Conservation (phyloP, 2,888 invertebrate genomes). For the Sylvicola fuscatus region DNA sequence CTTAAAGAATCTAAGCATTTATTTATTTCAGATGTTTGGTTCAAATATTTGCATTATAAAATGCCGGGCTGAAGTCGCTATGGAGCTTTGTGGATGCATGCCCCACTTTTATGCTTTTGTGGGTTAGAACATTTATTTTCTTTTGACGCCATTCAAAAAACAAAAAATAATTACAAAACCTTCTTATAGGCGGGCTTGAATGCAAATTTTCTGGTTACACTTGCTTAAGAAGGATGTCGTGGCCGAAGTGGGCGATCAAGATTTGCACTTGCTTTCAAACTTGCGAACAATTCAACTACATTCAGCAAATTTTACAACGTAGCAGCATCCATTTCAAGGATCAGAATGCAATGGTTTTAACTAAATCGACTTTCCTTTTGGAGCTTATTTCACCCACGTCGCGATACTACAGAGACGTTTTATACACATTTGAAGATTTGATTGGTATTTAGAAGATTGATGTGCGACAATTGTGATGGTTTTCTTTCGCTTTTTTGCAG, state of each 20-base stretch:
- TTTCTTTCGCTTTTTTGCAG: no score
- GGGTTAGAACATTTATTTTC: slow-evolving; percentile 7
- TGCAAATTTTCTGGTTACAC: slow-evolving; percentile 20
- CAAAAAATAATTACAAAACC: no score
- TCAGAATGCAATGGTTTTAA: slow-evolving; percentile 6
- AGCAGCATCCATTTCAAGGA: not conserved
- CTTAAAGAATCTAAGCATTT: no score
- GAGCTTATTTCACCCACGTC: slow-evolving; percentile 30
- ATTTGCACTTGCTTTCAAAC: slow-evolving; percentile 21
- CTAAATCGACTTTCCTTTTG: slow-evolving; percentile 30
- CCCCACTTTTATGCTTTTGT: slow-evolving; percentile 31
- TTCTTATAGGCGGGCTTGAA: slow-evolving; percentile 13
- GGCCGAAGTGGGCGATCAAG: slow-evolving; percentile 21
- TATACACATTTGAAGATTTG: slow-evolving; percentile 35
- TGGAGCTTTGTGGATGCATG: slow-evolving; percentile 32
- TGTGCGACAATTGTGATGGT: not conserved
- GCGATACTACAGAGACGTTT: slow-evolving; percentile 30
- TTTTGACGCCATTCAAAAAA: no score
- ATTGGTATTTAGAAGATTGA: slow-evolving; percentile 17
- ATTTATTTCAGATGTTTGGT: slow-evolving; percentile 17
- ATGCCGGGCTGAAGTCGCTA: slow-evolving; percentile 29
- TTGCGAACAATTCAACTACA: slow-evolving; percentile 13
- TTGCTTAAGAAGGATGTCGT: slow-evolving; percentile 19
- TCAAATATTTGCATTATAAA: slow-evolving; percentile 25
- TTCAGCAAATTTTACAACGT: not conserved